Evolutionary conservation across 2,888 invertebrate genomes (phyloP), one percentile per base, ranked within the genome.

Genomic region (Drosophila sordidula): DNA sequence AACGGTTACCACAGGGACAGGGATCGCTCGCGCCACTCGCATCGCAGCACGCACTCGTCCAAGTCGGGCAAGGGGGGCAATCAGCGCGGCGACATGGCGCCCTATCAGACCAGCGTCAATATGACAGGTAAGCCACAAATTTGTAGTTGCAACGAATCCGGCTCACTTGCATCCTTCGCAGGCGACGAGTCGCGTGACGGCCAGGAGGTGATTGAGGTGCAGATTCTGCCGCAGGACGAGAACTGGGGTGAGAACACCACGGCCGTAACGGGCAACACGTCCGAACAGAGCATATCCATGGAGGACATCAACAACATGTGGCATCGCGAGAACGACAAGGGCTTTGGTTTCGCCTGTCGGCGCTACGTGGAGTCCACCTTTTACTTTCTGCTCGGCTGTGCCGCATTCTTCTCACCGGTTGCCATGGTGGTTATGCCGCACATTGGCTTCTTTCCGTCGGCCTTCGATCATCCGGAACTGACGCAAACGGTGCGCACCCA

Each of bases 211-310:
- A 98, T 98, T 50, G 98, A 98, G 93, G 98, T 98, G 38, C 98
- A 98, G 93, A 98, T 98, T 78, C 93, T 98, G 63, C 98, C 98
- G 0, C 96, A 98, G 93, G 99, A 99, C 93, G 99, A 99, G 90
- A 98, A 98, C 92, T 99, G 99, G 99, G 98, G 98, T n/a, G 99
- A 99, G 92, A 98, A 98, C 89, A 98, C 98, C 0, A 99, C 99
- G 0, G 98, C 98, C 0, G 96, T 99, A 34, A 99, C 99, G 0
- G 98, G 98, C 9, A 98, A 98, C 89, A 98, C 98, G 1, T 98
- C 98, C 0, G 99, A 98, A 91, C 97, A 98, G 84, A 98, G 98
- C 4, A 97, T 97, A 81, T 98, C 98, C 0, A 96, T 97, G 91
- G 98, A 98, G 91, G 98, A 98, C 91, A 95, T 97, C 4, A 96